Percentiles rank a stretch among this genome's conserved stretches.
Evolutionary conservation across 2,888 invertebrate species (phyloP).

Genomic region (Ecdyonurus torrentis): DNA sequence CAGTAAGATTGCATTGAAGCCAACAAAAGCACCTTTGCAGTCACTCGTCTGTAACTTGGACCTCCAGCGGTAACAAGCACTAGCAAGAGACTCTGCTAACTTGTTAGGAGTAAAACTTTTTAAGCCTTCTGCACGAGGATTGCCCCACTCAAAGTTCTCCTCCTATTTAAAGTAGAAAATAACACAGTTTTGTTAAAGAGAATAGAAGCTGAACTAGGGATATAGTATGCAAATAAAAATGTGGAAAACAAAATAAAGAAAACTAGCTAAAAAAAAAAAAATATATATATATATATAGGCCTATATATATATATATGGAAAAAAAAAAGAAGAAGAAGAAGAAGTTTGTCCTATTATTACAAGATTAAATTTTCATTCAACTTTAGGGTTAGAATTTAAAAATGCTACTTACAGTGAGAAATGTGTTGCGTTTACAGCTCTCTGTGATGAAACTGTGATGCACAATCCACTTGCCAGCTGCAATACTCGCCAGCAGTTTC

Average conservation of each 20-base stretch:
- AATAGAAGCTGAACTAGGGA: not conserved
- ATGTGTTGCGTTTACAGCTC: slow-evolving; percentile 39
- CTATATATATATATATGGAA: too few relatives aligned
- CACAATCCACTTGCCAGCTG: slow-evolving; percentile 81
- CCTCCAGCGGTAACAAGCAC: not conserved
- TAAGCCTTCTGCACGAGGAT: not conserved
- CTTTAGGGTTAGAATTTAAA: too few relatives aligned
- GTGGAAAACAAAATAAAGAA: too few relatives aligned
- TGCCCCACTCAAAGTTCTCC: not conserved
- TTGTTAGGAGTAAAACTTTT: not conserved
- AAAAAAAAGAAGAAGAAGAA: too few relatives aligned
- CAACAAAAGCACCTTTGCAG: not conserved
- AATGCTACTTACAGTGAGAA: slow-evolving; percentile 39
- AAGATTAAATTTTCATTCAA: too few relatives aligned
- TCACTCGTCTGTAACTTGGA: not conserved
- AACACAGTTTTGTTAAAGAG: too few relatives aligned
- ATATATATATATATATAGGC: too few relatives aligned
- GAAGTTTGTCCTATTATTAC: too few relatives aligned
- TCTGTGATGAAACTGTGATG: slow-evolving; percentile 58
- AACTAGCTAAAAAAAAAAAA: too few relatives aligned
- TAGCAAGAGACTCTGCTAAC: not conserved
- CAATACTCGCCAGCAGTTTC: slow-evolving; percentile 71
- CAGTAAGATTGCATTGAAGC: not conserved
- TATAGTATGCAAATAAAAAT: too few relatives aligned
- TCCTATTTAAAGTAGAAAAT: too few relatives aligned